Evolutionary conservation across 2,113 vertebrate species (phyloP).

Genomic region (Pithys albifrons): DNA sequence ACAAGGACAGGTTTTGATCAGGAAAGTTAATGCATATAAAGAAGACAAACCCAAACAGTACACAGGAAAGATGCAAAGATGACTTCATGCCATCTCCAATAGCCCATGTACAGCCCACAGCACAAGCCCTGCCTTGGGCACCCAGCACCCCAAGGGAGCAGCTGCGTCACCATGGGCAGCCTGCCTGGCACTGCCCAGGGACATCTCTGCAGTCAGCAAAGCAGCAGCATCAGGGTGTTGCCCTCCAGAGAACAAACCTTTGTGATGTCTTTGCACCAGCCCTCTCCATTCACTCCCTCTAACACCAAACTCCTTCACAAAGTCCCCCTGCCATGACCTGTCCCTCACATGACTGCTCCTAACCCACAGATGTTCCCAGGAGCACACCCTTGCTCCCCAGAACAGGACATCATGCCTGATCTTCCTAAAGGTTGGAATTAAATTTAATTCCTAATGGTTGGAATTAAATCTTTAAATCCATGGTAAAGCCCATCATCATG

Average conservation of each 20-base stretch:
- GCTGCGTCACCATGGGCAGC: background rate
- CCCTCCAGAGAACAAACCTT: background rate
- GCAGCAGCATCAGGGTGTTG: background rate
- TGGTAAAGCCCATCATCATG: background rate
- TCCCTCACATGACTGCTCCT: background rate
- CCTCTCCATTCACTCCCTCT: background rate
- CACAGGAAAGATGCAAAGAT: background rate
- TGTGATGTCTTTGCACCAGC: accelerated
- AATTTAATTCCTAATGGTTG: background rate
- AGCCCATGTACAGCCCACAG: background rate
- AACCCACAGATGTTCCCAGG: background rate
- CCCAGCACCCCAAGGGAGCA: background rate
- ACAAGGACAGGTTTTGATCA: background rate
- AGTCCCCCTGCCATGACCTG: background rate
- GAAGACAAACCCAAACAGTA: background rate
- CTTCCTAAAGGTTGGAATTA: background rate
- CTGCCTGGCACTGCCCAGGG: background rate
- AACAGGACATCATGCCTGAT: background rate
- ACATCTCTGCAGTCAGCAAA: background rate
- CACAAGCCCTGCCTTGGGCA: background rate
- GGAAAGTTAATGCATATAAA: background rate
- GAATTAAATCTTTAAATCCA: background rate
- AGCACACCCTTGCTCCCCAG: accelerated
- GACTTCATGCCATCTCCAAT: background rate
- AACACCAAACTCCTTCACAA: background rate